phyloP scores from a whole-genome alignment of 2,888 invertebrate species.

The Heliconius sara region DNA sequence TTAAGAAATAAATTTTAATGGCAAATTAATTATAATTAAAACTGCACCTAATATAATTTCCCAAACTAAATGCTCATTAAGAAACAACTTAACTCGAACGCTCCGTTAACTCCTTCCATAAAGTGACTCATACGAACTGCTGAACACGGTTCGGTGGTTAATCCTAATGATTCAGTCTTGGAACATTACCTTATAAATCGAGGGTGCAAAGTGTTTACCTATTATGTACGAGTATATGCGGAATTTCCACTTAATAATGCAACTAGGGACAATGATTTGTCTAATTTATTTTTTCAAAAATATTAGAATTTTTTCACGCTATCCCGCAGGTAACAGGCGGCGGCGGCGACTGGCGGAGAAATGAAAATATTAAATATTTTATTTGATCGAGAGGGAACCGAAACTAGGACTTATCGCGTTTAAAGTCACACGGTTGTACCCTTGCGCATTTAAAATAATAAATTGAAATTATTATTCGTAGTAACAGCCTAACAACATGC shows the following conservation, averaged over 20 bases:
- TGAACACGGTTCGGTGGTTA: not conserved
- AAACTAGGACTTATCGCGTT: too few relatives aligned
- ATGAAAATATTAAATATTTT: too few relatives aligned
- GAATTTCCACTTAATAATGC: not conserved
- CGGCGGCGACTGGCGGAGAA: too few relatives aligned
- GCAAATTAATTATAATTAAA: not conserved
- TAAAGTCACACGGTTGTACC: too few relatives aligned
- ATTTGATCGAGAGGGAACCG: too few relatives aligned
- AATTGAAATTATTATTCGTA: too few relatives aligned
- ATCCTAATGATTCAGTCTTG: conserved; percentile 4
- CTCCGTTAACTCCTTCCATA: conserved; percentile 9
- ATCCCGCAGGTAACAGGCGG: too few relatives aligned
- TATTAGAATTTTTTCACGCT: not conserved
- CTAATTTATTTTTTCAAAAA: not conserved
- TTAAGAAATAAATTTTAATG: not conserved
- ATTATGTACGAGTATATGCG: not conserved
- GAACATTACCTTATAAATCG: not conserved
- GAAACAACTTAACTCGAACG: conserved; percentile 9
- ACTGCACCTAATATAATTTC: not conserved
- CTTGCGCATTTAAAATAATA: too few relatives aligned
- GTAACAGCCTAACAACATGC: too few relatives aligned
- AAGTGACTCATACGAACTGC: not conserved
- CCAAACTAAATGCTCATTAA: not conserved
- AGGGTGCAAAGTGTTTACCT: conserved; percentile 5
- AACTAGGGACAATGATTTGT: not conserved